Conservation (phyloP, 2,797 vertebrate genomes). For the Artibeus jamaicensis region DNA sequence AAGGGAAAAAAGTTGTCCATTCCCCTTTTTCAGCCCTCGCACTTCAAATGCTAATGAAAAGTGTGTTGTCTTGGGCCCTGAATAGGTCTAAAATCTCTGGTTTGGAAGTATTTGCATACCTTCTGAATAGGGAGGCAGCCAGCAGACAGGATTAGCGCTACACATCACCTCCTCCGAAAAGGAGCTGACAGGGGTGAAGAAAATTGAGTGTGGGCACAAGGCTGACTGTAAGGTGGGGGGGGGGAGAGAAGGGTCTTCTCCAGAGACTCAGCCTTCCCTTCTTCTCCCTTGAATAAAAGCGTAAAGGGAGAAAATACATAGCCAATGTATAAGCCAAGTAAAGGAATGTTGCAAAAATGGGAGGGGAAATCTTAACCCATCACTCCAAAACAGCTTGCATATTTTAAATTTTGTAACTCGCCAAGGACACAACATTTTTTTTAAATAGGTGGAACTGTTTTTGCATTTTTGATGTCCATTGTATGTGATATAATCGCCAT, state of each 20-base stretch:
- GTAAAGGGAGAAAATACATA: not conserved
- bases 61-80: constrained; percentile 67
- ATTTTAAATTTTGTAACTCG: not conserved
- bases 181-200: constrained; percentile 51
- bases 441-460: not conserved
- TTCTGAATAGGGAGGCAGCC: constrained; percentile 76
- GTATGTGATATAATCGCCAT: not conserved
- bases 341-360: not conserved
- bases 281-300: constrained; percentile 16
- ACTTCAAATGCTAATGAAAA: constrained; percentile 74
- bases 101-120: constrained; percentile 70
- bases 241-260: not conserved
- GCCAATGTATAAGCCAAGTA: not conserved
- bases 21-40: constrained; percentile 69
- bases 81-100: constrained; percentile 63
- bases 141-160: constrained; percentile 62
- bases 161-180: constrained; percentile 58
- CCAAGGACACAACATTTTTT: not conserved
- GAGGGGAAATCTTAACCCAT: accelerated
- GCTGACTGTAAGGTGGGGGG: not conserved
- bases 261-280: not conserved
- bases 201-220: constrained; percentile 41
- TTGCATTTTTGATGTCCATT: not conserved
- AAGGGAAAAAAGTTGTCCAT: constrained; percentile 62
- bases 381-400: not conserved